These are phyloP conservation scores for Didymodactylos carnosus DNA, from an alignment of 2,888 invertebrate genomes.

Conservation along the genomic window DNA sequence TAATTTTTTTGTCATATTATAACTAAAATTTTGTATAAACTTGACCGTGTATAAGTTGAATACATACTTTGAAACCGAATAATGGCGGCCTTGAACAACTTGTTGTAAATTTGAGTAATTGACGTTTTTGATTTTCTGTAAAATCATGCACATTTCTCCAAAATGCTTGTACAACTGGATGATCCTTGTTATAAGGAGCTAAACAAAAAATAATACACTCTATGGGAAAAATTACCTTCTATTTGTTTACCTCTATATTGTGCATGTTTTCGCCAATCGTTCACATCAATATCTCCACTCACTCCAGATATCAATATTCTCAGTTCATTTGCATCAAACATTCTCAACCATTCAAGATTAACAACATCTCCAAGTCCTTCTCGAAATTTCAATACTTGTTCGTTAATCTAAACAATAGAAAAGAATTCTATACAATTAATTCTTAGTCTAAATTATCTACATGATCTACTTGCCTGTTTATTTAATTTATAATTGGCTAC, in stretches of 20 bases:
- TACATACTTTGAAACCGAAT: slow-evolving; percentile 69
- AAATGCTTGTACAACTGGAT: slow-evolving; percentile 63
- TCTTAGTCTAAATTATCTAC: neutral
- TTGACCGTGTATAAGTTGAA: too few relatives aligned
- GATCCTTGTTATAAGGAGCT: slow-evolving; percentile 41
- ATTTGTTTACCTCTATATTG: slow-evolving; percentile 52
- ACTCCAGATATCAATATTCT: slow-evolving; percentile 91
- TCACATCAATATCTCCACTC: slow-evolving; percentile 72
- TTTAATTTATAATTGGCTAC: slow-evolving; percentile 89
- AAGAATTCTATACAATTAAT: too few relatives aligned
- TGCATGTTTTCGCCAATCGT: slow-evolving; percentile 65
- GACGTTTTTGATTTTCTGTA: slow-evolving; percentile 51
- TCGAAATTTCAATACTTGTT: slow-evolving; percentile 68
- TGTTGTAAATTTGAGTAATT: slow-evolving; percentile 85
- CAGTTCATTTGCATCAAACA: slow-evolving; percentile 80
- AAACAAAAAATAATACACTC: neutral
- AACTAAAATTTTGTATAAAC: too few relatives aligned
- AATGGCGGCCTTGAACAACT: slow-evolving; percentile 89
- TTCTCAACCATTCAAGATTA: slow-evolving; percentile 70
- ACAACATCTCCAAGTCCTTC: slow-evolving; percentile 74
- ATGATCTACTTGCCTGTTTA: slow-evolving; percentile 45
- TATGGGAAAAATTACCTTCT: neutral
- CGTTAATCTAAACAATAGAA: too few relatives aligned
- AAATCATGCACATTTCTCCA: slow-evolving; percentile 71
- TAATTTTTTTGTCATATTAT: too few relatives aligned